Evolutionary conservation across 1,140 invertebrate species (phyloP).

Genomic region (Macrocentrus cingulum): DNA sequence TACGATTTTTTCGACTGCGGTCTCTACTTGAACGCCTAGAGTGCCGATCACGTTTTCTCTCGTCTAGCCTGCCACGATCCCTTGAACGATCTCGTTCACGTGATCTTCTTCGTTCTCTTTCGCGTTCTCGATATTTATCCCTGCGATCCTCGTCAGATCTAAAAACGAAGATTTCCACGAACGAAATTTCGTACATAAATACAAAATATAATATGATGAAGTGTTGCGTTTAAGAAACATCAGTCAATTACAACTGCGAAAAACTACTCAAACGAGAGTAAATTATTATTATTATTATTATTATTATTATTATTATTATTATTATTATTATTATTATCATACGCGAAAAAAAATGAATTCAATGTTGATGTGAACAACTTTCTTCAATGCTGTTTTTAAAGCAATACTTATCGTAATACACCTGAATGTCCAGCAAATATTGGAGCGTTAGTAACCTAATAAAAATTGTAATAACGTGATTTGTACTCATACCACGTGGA

Average conservation of each 20-base stretch:
- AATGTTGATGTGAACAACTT: no score
- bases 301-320: no score
- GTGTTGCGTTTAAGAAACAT: no score
- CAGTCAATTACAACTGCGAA: no score
- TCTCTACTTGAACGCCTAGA: conserved; percentile 39
- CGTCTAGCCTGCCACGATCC: conserved; percentile 33
- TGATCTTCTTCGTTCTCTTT: conserved; percentile 39
- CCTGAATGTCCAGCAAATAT: no score
- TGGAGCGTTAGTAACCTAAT: conserved; percentile 4
- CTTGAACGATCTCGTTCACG: conserved; percentile 40
- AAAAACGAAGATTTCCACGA: conserved; percentile 37
- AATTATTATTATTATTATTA: no score
- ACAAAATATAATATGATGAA: no score
- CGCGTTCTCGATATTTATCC: conserved; percentile 45
- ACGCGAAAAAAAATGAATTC: no score
- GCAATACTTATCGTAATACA: no score
- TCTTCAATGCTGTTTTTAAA: no score
- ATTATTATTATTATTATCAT: no score
- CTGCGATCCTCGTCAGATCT: conserved; percentile 53
- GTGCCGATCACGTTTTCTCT: conserved; percentile 44
- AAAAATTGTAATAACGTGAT: conserved; percentile 50
- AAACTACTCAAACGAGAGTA: no score
- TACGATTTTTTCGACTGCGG: conserved; percentile 42
- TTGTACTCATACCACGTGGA: conserved; percentile 56
- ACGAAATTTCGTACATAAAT: conserved; percentile 34